Evolutionary conservation across 2,113 vertebrate genomes (phyloP).

Genomic region (Bubo scandiacus): DNA sequence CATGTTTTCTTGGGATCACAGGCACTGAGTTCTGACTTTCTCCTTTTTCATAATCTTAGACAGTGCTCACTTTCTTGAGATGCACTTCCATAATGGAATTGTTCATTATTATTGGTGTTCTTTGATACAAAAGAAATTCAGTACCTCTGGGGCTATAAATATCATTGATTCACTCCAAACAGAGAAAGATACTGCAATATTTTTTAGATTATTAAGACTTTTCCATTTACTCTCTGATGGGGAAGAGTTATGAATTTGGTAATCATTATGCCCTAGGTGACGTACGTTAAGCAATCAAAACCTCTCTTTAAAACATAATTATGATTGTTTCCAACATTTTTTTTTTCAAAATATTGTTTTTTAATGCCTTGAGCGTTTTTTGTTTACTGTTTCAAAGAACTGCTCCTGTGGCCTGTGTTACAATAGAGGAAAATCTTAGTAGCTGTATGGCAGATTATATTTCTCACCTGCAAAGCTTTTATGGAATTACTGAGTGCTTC

Average conservation of each 20-base stretch:
- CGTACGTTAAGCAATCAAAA: constrained; percentile 28
- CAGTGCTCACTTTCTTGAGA: not conserved
- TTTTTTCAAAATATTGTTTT: not conserved
- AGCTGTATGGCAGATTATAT: not conserved
- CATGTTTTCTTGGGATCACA: not conserved
- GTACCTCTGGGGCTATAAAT: constrained; percentile 54
- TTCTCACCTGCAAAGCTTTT: constrained; percentile 7
- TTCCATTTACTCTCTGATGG: constrained; percentile 14
- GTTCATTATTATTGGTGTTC: constrained; percentile 56
- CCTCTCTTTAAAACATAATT: constrained; percentile 55
- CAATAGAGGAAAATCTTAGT: not conserved
- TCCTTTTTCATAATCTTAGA: not conserved
- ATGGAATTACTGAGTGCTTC: not conserved
- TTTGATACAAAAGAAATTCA: constrained; percentile 49
- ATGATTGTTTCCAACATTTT: constrained; percentile 30
- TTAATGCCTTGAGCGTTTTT: constrained; percentile 48
- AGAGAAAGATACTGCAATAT: constrained; percentile 19
- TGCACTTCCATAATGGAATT: not conserved
- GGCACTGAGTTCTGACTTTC: not conserved
- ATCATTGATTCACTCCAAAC: constrained; percentile 48
- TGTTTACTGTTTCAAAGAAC: constrained; percentile 43
- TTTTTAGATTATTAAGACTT: constrained; percentile 61
- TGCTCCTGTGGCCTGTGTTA: not conserved
- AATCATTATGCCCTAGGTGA: constrained; percentile 42
- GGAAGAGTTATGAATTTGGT: constrained; percentile 55